These are phyloP conservation scores for Sterrhoptilus dennistouni DNA, from an alignment of 2,113 vertebrate genomes.

Conservation along the genomic window DNA sequence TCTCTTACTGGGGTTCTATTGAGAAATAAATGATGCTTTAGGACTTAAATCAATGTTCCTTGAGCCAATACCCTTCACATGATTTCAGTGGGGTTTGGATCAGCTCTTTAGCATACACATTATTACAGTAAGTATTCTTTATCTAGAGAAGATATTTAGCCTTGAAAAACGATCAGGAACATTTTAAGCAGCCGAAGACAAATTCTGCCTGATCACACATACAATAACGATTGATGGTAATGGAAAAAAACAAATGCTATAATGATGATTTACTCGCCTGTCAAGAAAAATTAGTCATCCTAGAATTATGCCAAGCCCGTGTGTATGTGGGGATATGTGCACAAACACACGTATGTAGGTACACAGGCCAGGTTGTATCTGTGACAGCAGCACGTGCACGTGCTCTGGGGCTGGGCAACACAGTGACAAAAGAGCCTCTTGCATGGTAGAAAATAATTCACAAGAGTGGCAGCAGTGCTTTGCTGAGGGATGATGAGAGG, in stretches of 20 bases:
- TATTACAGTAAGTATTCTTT: slow-evolving; percentile 1
- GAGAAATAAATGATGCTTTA: slow-evolving; percentile 46
- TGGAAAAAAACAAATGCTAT: slow-evolving; percentile 47
- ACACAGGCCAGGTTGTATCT: fast-evolving
- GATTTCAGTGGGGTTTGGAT: not conserved
- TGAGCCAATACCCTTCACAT: not conserved
- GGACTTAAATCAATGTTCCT: slow-evolving; percentile 25
- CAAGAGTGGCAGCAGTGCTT: not conserved
- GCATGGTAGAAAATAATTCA: not conserved
- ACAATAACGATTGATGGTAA: slow-evolving; percentile 54
- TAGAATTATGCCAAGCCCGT: not conserved
- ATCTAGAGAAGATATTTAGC: slow-evolving; percentile 33
- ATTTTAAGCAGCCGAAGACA: slow-evolving; percentile 45
- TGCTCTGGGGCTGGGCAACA: not conserved
- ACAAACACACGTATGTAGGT: not conserved
- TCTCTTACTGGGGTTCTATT: slow-evolving; percentile 4
- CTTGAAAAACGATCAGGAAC: slow-evolving; percentile 23
- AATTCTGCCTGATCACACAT: slow-evolving; percentile 35
- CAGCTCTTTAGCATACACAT: not conserved
- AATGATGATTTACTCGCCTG: slow-evolving; percentile 49
- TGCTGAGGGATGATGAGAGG: not conserved
- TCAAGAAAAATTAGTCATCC: slow-evolving; percentile 43
- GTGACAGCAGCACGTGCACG: fast-evolving
- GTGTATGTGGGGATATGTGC: not conserved
- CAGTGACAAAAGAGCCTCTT: not conserved